Evolutionary conservation across 2,888 invertebrate genomes (phyloP).

Genomic region (Mylabris sibirica): DNA sequence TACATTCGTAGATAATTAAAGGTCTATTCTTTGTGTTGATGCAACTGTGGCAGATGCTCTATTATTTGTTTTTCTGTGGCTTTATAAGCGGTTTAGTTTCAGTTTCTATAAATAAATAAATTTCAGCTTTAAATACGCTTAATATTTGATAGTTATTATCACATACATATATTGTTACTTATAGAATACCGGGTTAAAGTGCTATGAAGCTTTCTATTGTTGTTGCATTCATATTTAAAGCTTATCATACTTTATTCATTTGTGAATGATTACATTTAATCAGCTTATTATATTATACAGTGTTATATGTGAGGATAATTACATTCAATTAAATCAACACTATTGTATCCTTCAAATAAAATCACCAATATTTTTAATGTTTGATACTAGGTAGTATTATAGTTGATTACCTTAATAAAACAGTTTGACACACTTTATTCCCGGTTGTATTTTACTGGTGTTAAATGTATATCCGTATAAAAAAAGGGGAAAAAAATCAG

Average conservation of each 20-base stretch:
- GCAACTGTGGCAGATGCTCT: no score
- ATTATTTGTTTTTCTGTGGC: not conserved
- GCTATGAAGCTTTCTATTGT: not conserved
- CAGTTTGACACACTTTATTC: not conserved
- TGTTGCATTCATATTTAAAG: not conserved
- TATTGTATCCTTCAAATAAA: not conserved
- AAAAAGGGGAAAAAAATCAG: not conserved
- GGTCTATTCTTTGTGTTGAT: no score
- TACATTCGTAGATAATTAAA: no score
- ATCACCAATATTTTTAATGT: not conserved
- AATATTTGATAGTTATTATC: not conserved
- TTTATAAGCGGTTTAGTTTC: not conserved
- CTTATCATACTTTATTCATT: not conserved
- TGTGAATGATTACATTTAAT: not conserved
- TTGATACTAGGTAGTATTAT: no score
- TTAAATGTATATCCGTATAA: not conserved
- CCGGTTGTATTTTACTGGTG: not conserved
- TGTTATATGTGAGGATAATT: not conserved
- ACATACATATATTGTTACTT: not conserved
- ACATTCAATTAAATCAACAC: not conserved
- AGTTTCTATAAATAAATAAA: not conserved
- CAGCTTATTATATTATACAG: not conserved
- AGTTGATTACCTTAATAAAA: slow-evolving; percentile 1
- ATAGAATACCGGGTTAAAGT: not conserved
- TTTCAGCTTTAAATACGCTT: not conserved